Base-by-base conservation (phyloP, 2,888 invertebrate species). In the Hipparchia sbordonii region DNA sequence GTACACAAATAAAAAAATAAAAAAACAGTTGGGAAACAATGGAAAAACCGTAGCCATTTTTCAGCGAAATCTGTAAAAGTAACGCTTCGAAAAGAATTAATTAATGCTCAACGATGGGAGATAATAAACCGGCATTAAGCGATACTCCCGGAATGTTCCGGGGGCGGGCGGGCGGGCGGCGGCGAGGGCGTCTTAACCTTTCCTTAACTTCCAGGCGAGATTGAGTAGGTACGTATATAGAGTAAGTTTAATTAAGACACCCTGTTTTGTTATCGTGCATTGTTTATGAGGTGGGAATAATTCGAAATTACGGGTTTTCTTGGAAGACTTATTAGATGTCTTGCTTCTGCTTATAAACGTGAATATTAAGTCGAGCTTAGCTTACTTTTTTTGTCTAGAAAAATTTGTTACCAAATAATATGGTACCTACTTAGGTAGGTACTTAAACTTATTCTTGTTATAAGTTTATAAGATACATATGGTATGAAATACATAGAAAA, bases 101-200 rank as follows among this genome's bases (percentile, higher is more conserved):
- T 91, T 89, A 91, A 88, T 85, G 85, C 80, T 85, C 85, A 88
- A 83, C 86, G 85, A 85, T 85, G 85, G 84, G 80, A 88, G 91
- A 92, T 92, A 92, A 92, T 91, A 91, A 92, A 92, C 87, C 89
- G 90, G 89, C 87, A 91, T 91, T 89, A 90, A 90, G 87, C 89
- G 91, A 90, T 92, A 93, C 92, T 92, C 91, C 85, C 90, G 88
- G 88, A 89, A 88, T 86, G 87, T 84, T 81, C 78, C 82, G 82
- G 79, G 81, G 77, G 82, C 82, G 78, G 81, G 77, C 79, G 68
- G 78, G 46, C 78, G 79, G 77, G 79, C 63, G 76, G 76, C 72
- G 74, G 69, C 70, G 84, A 81, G 81, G 82, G 82, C 79, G 86
- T 82, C 85, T 89, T 89, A 89, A 91, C 90, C 91, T 91, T 91